A percentile compares a stretch with the other conserved stretches of the same genome.
Evolutionary conservation across 2,888 invertebrate species (phyloP).

Genomic region (Piscicola geometra): DNA sequence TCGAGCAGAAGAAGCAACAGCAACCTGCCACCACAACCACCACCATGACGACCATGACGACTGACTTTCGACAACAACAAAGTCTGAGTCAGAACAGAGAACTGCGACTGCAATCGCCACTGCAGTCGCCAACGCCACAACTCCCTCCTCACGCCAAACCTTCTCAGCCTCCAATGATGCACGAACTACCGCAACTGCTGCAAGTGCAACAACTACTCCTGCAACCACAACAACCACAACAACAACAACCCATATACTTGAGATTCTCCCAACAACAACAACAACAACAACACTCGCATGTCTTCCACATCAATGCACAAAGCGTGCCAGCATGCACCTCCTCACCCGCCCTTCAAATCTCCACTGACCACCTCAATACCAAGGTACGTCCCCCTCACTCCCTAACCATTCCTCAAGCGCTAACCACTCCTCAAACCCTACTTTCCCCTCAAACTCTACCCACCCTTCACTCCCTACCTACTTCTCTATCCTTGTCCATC

Average conservation of each 20-base stretch:
- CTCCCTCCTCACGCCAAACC: neutral
- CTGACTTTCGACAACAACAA: no score
- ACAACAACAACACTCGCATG: neutral
- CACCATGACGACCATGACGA: no score
- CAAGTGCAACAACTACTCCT: constrained; percentile 1
- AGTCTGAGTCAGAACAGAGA: no score
- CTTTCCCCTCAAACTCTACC: neutral
- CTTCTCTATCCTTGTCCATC: no score
- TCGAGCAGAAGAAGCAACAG: constrained; percentile 3
- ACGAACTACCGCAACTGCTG: neutral
- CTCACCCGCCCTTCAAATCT: neutral
- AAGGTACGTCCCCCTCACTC: neutral
- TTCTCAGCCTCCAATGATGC: neutral
- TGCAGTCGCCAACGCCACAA: no score
- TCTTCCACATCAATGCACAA: neutral
- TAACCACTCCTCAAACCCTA: no score
- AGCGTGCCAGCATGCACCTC: neutral
- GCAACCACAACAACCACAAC: neutral
- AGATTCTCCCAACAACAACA: constrained; percentile 7
- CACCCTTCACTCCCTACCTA: neutral
- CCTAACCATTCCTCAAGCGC: no score
- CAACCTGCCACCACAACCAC: neutral
- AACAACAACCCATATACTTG: neutral
- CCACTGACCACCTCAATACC: neutral
- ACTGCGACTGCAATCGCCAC: no score